Evolutionary conservation across 1,140 invertebrate species (phyloP).

Genomic region (Physella acuta): DNA sequence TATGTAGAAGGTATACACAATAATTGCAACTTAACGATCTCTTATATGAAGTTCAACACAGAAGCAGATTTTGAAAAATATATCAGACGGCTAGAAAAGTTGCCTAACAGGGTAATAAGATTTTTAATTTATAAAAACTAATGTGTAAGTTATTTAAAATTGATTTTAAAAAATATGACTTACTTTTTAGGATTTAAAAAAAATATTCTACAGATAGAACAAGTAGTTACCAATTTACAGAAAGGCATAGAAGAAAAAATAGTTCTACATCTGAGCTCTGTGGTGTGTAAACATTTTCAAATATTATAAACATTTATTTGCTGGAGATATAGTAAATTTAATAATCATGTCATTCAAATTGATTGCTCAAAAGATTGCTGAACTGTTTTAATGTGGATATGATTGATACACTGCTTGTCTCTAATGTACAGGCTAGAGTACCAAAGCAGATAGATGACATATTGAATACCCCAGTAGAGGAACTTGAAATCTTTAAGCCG

Average conservation of each 20-base stretch:
- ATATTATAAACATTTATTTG: too few relatives aligned
- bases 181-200: not conserved
- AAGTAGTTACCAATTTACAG: conserved; percentile 25
- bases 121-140: too few relatives aligned
- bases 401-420: not conserved
- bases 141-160: not conserved
- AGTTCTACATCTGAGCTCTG: not conserved
- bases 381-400: not conserved
- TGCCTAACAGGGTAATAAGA: conserved; percentile 35
- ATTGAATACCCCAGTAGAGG: conserved; percentile 26
- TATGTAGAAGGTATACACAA: conserved; percentile 37
- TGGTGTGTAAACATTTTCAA: conserved; percentile 1
- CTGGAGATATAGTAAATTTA: too few relatives aligned
- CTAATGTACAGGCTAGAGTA: conserved; percentile 24
- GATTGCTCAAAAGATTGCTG: too few relatives aligned
- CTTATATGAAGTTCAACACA: conserved; percentile 35
- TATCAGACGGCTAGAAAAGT: conserved; percentile 30
- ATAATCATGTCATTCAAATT: too few relatives aligned
- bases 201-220: conserved; percentile 13
- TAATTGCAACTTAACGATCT: conserved; percentile 28
- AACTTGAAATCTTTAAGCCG: conserved; percentile 27
- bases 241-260: conserved; percentile 27
- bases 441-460: conserved; percentile 30
- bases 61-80: conserved; percentile 34
- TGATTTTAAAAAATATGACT: not conserved